Percentiles rank a stretch among this genome's conserved stretches.
Evolutionary conservation across 92 coral and sea anemone species (phyloP).

Genomic region (Diadumene lineata): DNA sequence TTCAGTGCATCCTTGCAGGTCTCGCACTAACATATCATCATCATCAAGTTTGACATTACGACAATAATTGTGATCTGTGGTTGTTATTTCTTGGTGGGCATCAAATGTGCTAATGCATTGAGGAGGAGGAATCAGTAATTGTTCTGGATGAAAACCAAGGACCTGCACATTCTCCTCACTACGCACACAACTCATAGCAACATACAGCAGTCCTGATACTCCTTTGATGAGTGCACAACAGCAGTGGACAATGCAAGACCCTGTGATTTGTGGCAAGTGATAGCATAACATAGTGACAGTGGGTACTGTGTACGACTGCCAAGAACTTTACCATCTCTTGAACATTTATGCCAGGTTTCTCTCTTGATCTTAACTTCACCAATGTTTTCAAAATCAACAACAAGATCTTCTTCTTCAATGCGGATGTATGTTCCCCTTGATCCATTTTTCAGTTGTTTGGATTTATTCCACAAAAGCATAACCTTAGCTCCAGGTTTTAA

Average conservation of each 20-base stretch:
- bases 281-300: conserved; percentile 25
- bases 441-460: conserved; percentile 26
- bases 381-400: conserved; percentile 29
- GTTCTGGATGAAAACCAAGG: neutral
- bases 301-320: conserved; percentile 46
- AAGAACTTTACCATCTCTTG: conserved; percentile 29
- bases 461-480: conserved; percentile 49
- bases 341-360: conserved; percentile 40
- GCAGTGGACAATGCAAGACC: conserved; percentile 42
- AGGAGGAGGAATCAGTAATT: conserved; percentile 28
- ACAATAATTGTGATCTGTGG: conserved; percentile 18
- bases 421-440: conserved; percentile 21
- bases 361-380: conserved; percentile 15
- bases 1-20: no score
- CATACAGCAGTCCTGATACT: conserved; percentile 56
- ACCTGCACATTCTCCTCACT: neutral
- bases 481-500: conserved; percentile 30
- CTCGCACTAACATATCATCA: no score
- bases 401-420: neutral
- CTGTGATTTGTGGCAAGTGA: conserved; percentile 51
- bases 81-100: conserved; percentile 5
- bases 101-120: neutral
- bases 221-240: conserved; percentile 50
- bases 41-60: conserved; percentile 9
- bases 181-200: conserved; percentile 42